Base-by-base conservation (phyloP, 2,797 vertebrate species). In the Sebastolobus altivelis region DNA sequence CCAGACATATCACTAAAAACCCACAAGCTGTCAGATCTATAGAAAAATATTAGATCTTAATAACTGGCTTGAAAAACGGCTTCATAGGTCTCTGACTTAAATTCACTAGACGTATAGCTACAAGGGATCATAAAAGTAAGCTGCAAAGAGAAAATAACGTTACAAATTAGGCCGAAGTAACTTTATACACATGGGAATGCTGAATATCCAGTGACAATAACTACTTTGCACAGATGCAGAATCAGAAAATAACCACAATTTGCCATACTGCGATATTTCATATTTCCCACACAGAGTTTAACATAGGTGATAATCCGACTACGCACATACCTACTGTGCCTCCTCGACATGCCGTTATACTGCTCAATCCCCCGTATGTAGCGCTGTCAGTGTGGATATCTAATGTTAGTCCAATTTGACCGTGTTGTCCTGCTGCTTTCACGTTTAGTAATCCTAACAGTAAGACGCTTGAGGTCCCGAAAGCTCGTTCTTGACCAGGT, bases 121-220 rank as follows among this genome's bases (percentile, higher is more conserved):
- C 5, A 22, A 22, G 20, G 69, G 59, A 72, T 84, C 85, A 90
- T 94, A 94, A 94, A 86, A 27, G 29, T 20, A 54, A 56, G 61
- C 60, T 75, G 58, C 59, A 88, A 88, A 93, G 83, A 79, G 91
- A 90, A 92, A 93, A 84, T 86, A 58, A 14, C 12, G 6, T 27
- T 56, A 33, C 49, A 65, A n/a, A 69, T 58, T 54, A 2, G 72
- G 29, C 54, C 70, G n/a, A 82, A 77, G 76, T 73, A 27, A 56
- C 54, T 5, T 56, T 25, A 13, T 74, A 78, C 29, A 70, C 27
- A 8, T 69, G 40, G 38, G 38, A 16, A 71, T 80, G 74, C n/a
- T 56, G 62, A 66, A 52, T 38, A 63, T 13, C 10, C n/a, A 40
- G 22, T 65, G 38, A 4, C 22, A 43, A 29, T 16, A 37, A 29